phyloP scores from a whole-genome alignment of 1,140 invertebrate species.

The Conus betulinus region DNA sequence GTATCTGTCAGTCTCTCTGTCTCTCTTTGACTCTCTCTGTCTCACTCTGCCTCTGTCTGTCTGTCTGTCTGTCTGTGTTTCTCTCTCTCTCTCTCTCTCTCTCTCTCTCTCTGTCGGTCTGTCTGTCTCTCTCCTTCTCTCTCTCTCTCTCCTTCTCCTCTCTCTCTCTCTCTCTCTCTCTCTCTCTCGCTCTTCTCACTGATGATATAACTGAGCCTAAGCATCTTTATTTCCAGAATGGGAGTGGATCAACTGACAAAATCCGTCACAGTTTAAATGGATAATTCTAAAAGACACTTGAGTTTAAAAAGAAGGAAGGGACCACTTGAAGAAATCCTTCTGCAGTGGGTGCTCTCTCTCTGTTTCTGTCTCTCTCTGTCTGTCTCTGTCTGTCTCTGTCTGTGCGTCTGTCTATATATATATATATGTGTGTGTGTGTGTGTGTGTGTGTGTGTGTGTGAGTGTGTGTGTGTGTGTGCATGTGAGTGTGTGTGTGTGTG shows the following conservation, averaged over 20 bases:
- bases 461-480: background rate
- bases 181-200: background rate
- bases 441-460: constrained; percentile 3
- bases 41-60: too few species aligned
- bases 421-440: background rate
- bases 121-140: too few species aligned
- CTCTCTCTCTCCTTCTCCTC: too few species aligned
- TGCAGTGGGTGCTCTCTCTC: background rate
- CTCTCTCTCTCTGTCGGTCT: too few species aligned
- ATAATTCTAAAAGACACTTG: background rate
- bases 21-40: too few species aligned
- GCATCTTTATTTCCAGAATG: background rate
- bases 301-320: background rate
- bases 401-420: too few species aligned
- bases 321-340: background rate
- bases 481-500: background rate
- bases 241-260: background rate
- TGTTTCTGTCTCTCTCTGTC: background rate
- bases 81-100: too few species aligned
- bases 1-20: too few species aligned
- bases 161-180: background rate
- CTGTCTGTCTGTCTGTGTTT: too few species aligned
- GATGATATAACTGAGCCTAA: background rate
- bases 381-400: background rate
- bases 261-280: background rate